phyloP scores from a whole-genome alignment of 2,113 vertebrate genomes.

The Strix aluco region DNA sequence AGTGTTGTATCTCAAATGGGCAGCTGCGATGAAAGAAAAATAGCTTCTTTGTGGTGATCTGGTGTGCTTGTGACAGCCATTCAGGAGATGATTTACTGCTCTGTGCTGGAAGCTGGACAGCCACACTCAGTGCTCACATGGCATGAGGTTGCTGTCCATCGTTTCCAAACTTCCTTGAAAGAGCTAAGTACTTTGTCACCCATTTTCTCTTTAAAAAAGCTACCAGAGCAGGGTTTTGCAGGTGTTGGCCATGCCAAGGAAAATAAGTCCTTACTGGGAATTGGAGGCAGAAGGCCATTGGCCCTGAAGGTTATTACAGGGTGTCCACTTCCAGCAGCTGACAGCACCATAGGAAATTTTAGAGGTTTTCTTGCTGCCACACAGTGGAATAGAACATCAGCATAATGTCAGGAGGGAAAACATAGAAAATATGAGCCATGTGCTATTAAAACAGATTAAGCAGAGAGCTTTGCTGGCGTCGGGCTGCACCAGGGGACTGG shows the following conservation, averaged over 20 bases:
- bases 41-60: slow-evolving; percentile 12
- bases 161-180: slow-evolving; percentile 26
- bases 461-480: not conserved
- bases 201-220: slow-evolving; percentile 1
- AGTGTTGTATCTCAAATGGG: not conserved
- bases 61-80: slow-evolving; percentile 4
- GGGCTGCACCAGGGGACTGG: not conserved
- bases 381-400: slow-evolving; percentile 1
- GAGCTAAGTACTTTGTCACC: not conserved
- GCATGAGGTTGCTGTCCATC: not conserved
- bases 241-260: not conserved
- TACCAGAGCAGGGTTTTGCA: not conserved
- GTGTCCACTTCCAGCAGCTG: slow-evolving; percentile 17
- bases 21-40: not conserved
- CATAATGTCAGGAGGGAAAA: not conserved
- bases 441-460: not conserved
- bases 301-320: not conserved
- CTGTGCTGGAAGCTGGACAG: not conserved
- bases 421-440: not conserved
- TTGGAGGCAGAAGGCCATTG: not conserved
- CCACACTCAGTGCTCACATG: not conserved
- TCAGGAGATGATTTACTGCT: slow-evolving; percentile 24
- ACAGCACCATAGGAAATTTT: not conserved
- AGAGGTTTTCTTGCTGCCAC: not conserved
- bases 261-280: slow-evolving; percentile 11